Conservation (phyloP, 30 jellyfish, hydroid and myxozoan species). For the Hydractinia echinata region DNA sequence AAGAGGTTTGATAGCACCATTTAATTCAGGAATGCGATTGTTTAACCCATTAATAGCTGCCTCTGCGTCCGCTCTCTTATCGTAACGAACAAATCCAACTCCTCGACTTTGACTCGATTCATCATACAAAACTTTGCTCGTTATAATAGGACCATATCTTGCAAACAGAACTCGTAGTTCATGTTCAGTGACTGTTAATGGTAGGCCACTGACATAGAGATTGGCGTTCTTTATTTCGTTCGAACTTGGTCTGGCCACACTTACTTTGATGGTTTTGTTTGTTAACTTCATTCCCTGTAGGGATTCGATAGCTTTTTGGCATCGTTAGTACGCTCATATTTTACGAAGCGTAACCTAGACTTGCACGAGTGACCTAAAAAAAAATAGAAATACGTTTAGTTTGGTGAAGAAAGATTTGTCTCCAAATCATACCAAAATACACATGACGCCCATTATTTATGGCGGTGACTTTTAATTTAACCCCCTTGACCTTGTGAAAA, state of each 20-base stretch:
- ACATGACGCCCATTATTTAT: no score
- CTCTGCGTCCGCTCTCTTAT: slow-evolving; percentile 91
- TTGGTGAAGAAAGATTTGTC: no score
- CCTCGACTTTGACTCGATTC: slow-evolving; percentile 86
- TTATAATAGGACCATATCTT: slow-evolving; percentile 89
- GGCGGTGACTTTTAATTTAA: no score
- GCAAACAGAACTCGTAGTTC: slow-evolving; percentile 78
- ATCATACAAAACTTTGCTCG: slow-evolving; percentile 85
- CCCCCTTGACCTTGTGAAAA: no score
- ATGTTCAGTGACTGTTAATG: slow-evolving; percentile 77
- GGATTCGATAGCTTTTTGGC: slow-evolving; percentile 95
- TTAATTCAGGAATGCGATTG: slow-evolving; percentile 85
- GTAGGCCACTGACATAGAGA: slow-evolving; percentile 94
- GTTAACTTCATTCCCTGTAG: slow-evolving; percentile 94
- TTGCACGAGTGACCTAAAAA: slow-evolving; percentile 58
- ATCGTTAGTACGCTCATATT: slow-evolving; percentile 64
- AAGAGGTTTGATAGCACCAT: slow-evolving; percentile 84
- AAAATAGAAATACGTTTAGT: neutral
- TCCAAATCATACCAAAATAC: no score
- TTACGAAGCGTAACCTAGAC: slow-evolving; percentile 99
- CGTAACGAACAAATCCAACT: slow-evolving; percentile 97
- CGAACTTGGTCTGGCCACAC: slow-evolving; percentile 98
- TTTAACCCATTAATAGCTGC: slow-evolving; percentile 96
- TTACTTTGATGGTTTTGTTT: slow-evolving; percentile 88
- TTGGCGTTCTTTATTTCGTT: slow-evolving; percentile 98